Conservation (phyloP, 2,113 vertebrate species). For the Herpetotheres cachinnans region DNA sequence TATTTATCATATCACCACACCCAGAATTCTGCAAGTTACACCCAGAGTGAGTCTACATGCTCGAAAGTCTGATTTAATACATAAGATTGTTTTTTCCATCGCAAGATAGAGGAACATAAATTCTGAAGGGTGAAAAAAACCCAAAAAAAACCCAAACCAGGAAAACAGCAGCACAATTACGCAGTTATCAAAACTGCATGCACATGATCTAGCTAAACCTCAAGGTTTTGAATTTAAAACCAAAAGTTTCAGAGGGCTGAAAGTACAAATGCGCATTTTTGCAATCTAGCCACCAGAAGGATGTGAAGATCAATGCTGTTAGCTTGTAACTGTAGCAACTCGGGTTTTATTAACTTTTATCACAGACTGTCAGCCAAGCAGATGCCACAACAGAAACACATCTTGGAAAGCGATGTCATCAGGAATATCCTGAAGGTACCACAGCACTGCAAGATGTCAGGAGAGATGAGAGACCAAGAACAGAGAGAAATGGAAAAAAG, state of each 20-base stretch:
- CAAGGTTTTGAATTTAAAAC: background rate
- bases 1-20: background rate
- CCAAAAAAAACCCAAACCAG: no score
- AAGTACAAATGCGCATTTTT: background rate
- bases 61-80: background rate
- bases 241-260: background rate
- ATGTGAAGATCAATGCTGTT: background rate
- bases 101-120: background rate
- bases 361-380: background rate
- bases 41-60: background rate
- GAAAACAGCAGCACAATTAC: background rate
- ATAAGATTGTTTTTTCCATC: fast-evolving
- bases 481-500: background rate
- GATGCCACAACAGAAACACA: background rate
- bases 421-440: background rate
- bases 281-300: background rate
- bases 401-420: background rate
- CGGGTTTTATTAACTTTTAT: background rate
- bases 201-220: background rate
- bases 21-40: background rate
- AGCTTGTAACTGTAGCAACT: background rate
- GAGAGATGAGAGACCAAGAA: background rate
- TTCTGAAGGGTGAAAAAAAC: background rate
- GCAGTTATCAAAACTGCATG: background rate
- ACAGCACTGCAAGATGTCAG: background rate